Conservation (phyloP, 2,888 invertebrate genomes). For the Molanna angustata region DNA sequence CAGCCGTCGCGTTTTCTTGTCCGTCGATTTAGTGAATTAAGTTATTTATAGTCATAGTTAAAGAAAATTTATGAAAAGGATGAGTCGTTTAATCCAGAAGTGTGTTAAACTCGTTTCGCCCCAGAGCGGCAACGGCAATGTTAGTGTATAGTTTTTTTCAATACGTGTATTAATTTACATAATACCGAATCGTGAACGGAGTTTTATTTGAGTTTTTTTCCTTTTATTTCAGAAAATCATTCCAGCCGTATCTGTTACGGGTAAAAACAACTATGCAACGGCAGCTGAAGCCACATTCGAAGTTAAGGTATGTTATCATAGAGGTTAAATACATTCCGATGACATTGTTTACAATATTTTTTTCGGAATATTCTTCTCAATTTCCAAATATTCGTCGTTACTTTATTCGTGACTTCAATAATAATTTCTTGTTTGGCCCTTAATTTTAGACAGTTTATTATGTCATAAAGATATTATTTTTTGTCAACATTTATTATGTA, state of each 20-base stretch:
- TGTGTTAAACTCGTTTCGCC: constrained; percentile 18
- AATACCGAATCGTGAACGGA: background rate
- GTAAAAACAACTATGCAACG: constrained; percentile 57
- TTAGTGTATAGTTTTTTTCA: constrained; percentile 9
- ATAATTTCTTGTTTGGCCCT: too few species aligned
- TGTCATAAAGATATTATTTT: too few species aligned
- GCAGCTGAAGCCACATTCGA: constrained; percentile 63
- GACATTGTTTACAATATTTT: too few species aligned
- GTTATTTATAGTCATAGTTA: background rate
- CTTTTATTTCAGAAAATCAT: constrained; percentile 45
- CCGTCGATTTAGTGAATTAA: background rate
- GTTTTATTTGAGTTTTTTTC: constrained; percentile 2
- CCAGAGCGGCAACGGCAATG: constrained; percentile 13
- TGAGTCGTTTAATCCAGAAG: constrained; percentile 28
- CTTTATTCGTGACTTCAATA: too few species aligned
- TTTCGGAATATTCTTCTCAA: too few species aligned
- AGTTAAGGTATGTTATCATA: constrained; percentile 58
- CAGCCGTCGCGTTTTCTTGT: constrained; percentile 16
- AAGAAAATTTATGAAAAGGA: constrained; percentile 18
- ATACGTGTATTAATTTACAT: constrained; percentile 1
- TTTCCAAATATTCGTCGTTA: too few species aligned
- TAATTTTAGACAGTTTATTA: too few species aligned
- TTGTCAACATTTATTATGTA: too few species aligned
- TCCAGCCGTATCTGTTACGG: constrained; percentile 41
- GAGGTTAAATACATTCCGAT: too few species aligned